These are phyloP conservation scores for Amblyjoppa proteus DNA, from an alignment of 2,888 invertebrate species.

Conservation along the genomic window DNA sequence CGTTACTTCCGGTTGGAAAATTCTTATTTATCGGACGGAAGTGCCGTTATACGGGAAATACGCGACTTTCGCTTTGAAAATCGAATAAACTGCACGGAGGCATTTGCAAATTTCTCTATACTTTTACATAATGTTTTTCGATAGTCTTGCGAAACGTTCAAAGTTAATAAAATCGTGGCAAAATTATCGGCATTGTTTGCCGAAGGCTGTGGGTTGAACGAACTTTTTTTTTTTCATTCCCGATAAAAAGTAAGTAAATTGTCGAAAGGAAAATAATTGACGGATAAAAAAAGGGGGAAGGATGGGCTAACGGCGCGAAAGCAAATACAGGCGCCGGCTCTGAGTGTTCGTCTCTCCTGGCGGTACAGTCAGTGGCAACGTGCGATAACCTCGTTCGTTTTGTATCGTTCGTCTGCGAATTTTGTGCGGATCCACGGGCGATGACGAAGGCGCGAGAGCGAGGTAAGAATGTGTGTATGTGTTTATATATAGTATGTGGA, in stretches of 20 bases:
- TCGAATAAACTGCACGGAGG: background rate
- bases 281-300: background rate
- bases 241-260: background rate
- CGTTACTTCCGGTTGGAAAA: no score
- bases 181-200: background rate
- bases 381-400: constrained; percentile 61
- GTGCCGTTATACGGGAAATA: no score
- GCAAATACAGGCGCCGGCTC: background rate
- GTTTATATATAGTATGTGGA: background rate
- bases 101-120: background rate
- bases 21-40: no score
- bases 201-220: background rate
- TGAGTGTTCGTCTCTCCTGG: background rate
- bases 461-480: constrained; percentile 1
- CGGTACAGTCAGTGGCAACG: constrained; percentile 17
- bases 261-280: background rate
- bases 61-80: no score
- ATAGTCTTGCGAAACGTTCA: background rate
- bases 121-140: no score
- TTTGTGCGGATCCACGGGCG: constrained; percentile 23
- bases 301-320: background rate
- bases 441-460: constrained; percentile 17
- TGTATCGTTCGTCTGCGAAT: constrained; percentile 49
- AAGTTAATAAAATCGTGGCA: background rate
- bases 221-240: background rate